Base-by-base conservation (phyloP, 2,888 invertebrate genomes). In the Melinopterus prodromus region DNA sequence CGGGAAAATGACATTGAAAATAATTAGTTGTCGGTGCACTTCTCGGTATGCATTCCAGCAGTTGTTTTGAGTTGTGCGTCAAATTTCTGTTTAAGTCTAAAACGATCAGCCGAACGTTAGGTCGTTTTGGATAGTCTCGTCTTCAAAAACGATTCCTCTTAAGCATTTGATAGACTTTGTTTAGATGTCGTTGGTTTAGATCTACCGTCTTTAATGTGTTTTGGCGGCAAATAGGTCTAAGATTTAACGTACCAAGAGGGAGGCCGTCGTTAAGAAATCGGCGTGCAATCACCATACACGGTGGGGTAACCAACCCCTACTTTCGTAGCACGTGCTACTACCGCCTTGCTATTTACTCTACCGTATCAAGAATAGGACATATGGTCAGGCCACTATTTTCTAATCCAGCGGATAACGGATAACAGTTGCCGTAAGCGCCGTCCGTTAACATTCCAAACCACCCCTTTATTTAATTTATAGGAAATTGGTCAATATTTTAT, bases 301-400 rank as follows among this genome's bases (percentile, higher is more conserved):
- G 12, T 7, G 12, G 53, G 53, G 53, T 53, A 53, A 53, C 53
- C 53, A 53, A 53, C 53, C 53, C 53, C 53, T 53, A 53, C 53
- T 53, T 53, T 53, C 53, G 53, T 53, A 53, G 53, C 53, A 53
- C 53, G 53, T 53, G 53, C 53, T 53, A 53, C 53, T 53, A 53
- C 53, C 53, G 53, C 12, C 53, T 53, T 53, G 53, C 53, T 53
- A 53, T 53, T 53, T 53, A 53, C 53, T 53, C 53, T 53, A 53
- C 53, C 53, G 53, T 53, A 53, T 53, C 53, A 7, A 53, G 53
- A 53, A 53, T 53, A 53, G 12, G 53, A 53, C 53, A 53, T 53
- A 53, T 53, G 53, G 53, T 4, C 9, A 9, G 53, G 53, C 53
- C 53, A 12, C 53, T 53, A 53, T 53, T 7, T 53, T 53, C 53